Base-by-base conservation (phyloP, 2,888 invertebrate species). In the Nemotelus pantherinus region DNA sequence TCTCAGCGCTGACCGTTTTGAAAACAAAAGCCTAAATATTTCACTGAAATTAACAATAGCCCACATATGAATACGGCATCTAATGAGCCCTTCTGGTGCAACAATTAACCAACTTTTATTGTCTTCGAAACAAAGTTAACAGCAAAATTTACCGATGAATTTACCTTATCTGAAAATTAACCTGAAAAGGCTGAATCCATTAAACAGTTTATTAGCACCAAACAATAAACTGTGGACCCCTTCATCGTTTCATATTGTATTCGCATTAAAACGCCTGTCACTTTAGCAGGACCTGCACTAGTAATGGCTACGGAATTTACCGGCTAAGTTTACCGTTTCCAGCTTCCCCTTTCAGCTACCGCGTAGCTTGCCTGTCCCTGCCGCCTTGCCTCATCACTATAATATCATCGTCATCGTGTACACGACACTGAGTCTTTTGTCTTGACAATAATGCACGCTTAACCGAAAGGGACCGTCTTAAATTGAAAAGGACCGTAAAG, bases 171-270 rank as follows among this genome's bases (percentile, higher is more conserved):
- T 60, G 68, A 68, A 79, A 79, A 79, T 79, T 79, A 79, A 79
- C 79, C 79, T 79, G 78, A 58, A 63, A 78, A 72, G 65, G 64
- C 74, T 55, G 78, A 79, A 78, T 74, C 78, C 77, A 77, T 78
- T 79, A 79, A 79, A 78, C 78, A 79, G 79, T 79, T 79, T 79
- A 79, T 79, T 79, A 78, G 77, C 77, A 77, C 77, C 68, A 68
- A 79, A 79, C 79, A 79, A 79, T 78, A 79, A 78, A 77, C 72
- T 72, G 76, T 77, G 77, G 71, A 76, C 79, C 74, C 72, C 55
- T 58, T 64, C 77, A 63, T 55, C 67, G 58, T 44, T 75, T 63
- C 50, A 64, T 72, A 74, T 76, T 74, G 74, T 79, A 79, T 77
- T 76, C 76, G 65, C 78, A 71, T 58, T 77, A 76, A 60, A 67